phyloP scores from a whole-genome alignment of 2,888 invertebrate species.

The Stenodera caucasica region DNA sequence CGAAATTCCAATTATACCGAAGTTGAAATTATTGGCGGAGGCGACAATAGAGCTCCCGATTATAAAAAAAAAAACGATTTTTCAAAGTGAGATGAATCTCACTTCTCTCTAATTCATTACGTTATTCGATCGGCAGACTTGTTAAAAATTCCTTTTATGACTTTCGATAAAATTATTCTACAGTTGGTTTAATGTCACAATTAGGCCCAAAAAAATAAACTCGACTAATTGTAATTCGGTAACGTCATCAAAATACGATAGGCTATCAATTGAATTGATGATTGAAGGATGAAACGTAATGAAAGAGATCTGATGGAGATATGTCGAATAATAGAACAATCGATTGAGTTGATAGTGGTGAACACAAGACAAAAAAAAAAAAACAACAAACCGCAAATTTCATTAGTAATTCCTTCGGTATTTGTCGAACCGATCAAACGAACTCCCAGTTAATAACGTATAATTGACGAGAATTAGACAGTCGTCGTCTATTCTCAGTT shows the following conservation, averaged over 20 bases:
- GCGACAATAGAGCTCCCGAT: background rate
- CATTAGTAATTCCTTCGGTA: background rate
- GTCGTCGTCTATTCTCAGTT: background rate
- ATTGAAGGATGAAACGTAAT: background rate
- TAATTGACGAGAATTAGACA: slow-evolving; percentile 1
- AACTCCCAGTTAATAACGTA: background rate
- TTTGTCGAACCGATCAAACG: background rate
- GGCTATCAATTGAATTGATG: background rate
- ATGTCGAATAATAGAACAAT: background rate
- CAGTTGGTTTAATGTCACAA: background rate
- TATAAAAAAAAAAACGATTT: too few relatives aligned
- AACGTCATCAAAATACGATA: background rate
- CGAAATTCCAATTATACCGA: background rate
- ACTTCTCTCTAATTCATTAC: too few relatives aligned
- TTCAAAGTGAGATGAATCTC: too few relatives aligned
- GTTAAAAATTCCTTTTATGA: background rate
- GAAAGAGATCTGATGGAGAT: background rate
- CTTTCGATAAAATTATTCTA: background rate
- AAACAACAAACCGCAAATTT: background rate
- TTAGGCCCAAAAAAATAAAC: background rate
- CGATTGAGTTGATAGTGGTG: background rate
- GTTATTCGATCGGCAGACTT: too few relatives aligned
- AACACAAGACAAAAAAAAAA: background rate
- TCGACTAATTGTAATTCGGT: background rate
- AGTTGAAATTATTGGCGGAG: too few relatives aligned